phyloP scores from a whole-genome alignment of 2,888 invertebrate genomes.

The Ischnura elegans region DNA sequence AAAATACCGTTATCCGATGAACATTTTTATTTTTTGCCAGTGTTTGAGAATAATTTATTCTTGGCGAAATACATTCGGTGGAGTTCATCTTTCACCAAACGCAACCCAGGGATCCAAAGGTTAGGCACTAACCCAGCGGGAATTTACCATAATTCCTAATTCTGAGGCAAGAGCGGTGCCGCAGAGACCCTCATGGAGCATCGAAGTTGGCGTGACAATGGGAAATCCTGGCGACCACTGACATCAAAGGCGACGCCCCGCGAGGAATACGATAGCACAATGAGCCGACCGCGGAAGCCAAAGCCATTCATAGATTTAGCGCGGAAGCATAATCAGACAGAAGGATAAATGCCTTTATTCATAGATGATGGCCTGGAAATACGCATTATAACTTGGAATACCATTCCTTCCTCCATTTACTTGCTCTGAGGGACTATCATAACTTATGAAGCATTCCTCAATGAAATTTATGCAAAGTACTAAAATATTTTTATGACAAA shows the following conservation, averaged over 20 bases:
- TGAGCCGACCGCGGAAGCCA: background rate
- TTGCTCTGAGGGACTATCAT: too few relatives aligned
- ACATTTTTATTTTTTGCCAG: too few relatives aligned
- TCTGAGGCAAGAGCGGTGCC: background rate
- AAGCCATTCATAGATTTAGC: background rate
- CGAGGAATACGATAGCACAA: background rate
- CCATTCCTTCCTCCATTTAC: background rate
- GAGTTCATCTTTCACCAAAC: too few relatives aligned
- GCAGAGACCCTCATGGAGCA: background rate
- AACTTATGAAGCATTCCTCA: too few relatives aligned
- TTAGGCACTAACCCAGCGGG: background rate
- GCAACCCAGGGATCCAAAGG: background rate
- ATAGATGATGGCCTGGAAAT: background rate
- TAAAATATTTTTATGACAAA: too few relatives aligned
- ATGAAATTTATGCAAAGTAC: too few relatives aligned
- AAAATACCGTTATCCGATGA: too few relatives aligned
- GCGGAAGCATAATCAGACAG: background rate
- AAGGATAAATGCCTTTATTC: background rate
- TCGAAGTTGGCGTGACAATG: background rate
- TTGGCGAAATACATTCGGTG: too few relatives aligned
- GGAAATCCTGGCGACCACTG: background rate
- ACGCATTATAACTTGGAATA: background rate
- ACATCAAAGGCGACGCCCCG: background rate
- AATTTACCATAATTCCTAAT: background rate
- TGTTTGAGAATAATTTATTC: too few relatives aligned